A percentile compares a stretch with the other conserved stretches of the same genome.
phyloP scores from a whole-genome alignment of 2,888 invertebrate species.

The Drosophila flavopinicola region DNA sequence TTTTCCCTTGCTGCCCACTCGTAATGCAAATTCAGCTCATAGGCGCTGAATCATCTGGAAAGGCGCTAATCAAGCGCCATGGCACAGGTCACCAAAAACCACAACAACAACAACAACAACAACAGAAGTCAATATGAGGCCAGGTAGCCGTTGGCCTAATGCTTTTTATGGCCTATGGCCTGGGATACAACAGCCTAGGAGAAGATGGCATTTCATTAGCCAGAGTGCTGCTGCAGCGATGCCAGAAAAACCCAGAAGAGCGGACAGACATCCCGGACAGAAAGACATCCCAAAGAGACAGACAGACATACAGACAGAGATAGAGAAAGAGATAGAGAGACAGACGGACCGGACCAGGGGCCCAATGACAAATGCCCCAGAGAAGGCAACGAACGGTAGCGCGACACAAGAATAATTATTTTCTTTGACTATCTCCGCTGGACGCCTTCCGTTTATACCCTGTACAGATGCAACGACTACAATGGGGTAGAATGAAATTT shows the following conservation, averaged over 20 bases:
- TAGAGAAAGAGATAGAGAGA: no score
- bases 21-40: slow-evolving; percentile 47
- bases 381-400: slow-evolving; percentile 17
- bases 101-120: slow-evolving; percentile 5
- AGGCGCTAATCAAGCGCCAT: slow-evolving; percentile 49
- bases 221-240: slow-evolving; percentile 57
- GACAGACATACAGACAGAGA: no score
- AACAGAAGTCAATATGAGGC: slow-evolving; percentile 27
- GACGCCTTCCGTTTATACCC: slow-evolving; percentile 24
- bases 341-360: no score
- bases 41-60: slow-evolving; percentile 33
- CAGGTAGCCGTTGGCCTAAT: slow-evolving; percentile 53
- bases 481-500: no score
- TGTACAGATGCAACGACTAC: background rate
- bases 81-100: slow-evolving; percentile 33
- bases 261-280: no score
- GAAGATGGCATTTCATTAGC: slow-evolving; percentile 64
- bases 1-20: background rate
- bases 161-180: slow-evolving; percentile 66
- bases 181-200: slow-evolving; percentile 25
- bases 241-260: background rate
- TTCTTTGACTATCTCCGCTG: slow-evolving; percentile 6
- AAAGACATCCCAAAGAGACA: no score
- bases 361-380: slow-evolving; percentile 67
- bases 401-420: slow-evolving; percentile 28